Conservation (phyloP, 2,113 vertebrate species). For the Sceloporus tristichus region DNA sequence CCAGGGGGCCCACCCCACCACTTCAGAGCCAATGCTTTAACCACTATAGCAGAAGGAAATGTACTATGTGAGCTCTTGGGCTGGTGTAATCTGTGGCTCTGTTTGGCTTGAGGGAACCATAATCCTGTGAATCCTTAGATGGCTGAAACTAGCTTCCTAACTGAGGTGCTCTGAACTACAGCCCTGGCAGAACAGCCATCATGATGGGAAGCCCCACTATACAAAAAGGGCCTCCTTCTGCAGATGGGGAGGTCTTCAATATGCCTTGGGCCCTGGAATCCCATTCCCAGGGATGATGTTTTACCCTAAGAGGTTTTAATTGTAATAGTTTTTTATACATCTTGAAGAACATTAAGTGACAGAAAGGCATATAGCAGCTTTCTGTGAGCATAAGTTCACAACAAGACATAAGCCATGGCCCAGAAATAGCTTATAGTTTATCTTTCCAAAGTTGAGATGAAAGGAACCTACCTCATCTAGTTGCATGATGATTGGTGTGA, state of each 20-base stretch:
- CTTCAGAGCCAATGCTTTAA: neutral
- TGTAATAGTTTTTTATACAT: neutral
- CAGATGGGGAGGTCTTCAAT: no score
- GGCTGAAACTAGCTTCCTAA: no score
- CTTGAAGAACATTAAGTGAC: neutral
- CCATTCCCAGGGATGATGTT: no score
- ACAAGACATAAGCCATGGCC: neutral
- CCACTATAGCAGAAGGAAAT: neutral
- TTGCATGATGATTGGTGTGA: neutral
- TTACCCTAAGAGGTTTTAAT: no score
- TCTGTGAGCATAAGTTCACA: neutral
- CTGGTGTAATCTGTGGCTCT: neutral
- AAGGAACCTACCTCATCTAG: neutral
- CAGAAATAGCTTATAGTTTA: neutral
- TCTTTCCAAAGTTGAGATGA: neutral
- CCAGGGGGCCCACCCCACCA: no score
- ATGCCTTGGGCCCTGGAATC: no score
- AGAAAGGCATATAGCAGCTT: neutral
- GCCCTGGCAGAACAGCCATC: no score
- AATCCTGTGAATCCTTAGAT: no score
- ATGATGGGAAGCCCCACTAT: no score
- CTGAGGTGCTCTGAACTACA: no score
- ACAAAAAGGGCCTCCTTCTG: no score
- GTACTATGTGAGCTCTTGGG: neutral
- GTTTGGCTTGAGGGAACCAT: neutral